Base-by-base conservation (phyloP, 2,797 vertebrate species). In the Sebastes paucispinis region DNA sequence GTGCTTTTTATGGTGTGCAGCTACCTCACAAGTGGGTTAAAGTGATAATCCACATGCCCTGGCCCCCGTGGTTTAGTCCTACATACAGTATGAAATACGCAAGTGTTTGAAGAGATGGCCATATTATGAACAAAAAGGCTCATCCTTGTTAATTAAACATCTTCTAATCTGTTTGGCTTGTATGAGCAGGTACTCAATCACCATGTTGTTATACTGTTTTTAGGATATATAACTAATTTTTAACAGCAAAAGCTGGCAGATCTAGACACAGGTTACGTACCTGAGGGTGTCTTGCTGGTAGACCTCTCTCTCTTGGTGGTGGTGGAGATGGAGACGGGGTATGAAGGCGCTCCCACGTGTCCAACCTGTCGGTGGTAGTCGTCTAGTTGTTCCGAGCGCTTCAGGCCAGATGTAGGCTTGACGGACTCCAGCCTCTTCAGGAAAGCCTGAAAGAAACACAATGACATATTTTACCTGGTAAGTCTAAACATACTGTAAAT, bases 371-470 rank as follows among this genome's bases (percentile, higher is more conserved):
- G 96, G 79, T 98, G 96, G 79, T 98, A 97, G 89, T 98, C 97
- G 78, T 95, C 86, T 73, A 99, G 82, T n/a, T 98, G 98, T 18
- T 98, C 96, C 2, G 96, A 92, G 24, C 97, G 95, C 34, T 87
- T 97, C 92, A 99, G 94, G 29, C 97, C 97, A 65, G 94, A 91
- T 13, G 97, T 97, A n/a, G 98, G 95, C 75, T 98, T 98, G 80
- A 97, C 96, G 1, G 97, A 93, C 92, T 98, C 97, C 84, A 99
- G 91, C 77, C 95, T 96, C 90, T 97, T 99, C 80, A 99, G 90
- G 39, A 99, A 95, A 80, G 97, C 97, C 98, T 99, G 85, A 27
- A 69, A 64, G 6, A 82, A 88, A 66, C 8, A 58, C 8, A 69
- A 16, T 11, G 2, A 50, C 8, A 29, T 20, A n/a, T 55, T 25